Percentiles rank a stretch among this genome's conserved stretches.
Evolutionary conservation across 2,797 vertebrate genomes (phyloP).

Genomic region (Anableps anableps): DNA sequence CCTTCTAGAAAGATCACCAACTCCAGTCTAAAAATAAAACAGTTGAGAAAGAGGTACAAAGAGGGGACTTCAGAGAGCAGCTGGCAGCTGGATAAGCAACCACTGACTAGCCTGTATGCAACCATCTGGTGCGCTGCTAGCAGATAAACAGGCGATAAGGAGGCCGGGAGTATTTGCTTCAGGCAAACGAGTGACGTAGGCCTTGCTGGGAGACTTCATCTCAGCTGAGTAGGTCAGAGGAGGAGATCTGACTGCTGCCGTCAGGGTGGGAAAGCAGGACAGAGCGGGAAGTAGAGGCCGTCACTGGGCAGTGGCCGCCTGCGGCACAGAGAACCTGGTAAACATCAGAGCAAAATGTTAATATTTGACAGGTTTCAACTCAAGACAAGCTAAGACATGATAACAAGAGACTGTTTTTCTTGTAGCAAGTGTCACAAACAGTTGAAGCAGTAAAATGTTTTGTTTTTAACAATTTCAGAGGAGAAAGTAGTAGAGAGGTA

Average conservation of each 20-base stretch:
- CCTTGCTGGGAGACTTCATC: slow-evolving; percentile 70
- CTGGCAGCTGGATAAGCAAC: slow-evolving; percentile 41
- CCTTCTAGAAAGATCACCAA: slow-evolving; percentile 37
- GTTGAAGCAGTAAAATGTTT: not conserved
- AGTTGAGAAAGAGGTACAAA: slow-evolving; percentile 59
- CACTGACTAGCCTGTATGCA: slow-evolving; percentile 48
- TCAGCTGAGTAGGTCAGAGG: slow-evolving; percentile 63
- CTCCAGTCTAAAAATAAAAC: slow-evolving; percentile 51
- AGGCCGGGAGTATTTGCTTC: slow-evolving; percentile 60
- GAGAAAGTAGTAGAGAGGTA: not conserved
- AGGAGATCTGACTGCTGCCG: slow-evolving; percentile 59
- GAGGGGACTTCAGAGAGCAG: slow-evolving; percentile 65
- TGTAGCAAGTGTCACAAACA: not conserved
- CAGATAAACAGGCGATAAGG: slow-evolving; percentile 66
- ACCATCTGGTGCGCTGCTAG: slow-evolving; percentile 82
- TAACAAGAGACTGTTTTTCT: not conserved
- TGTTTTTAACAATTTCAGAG: not conserved
- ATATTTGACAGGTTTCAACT: slow-evolving; percentile 1
- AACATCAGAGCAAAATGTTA: slow-evolving; percentile 22
- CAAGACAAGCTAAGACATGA: not conserved
- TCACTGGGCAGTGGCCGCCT: slow-evolving; percentile 87
- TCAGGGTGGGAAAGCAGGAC: slow-evolving; percentile 67
- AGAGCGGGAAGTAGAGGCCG: slow-evolving; percentile 53
- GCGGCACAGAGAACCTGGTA: slow-evolving; percentile 87
- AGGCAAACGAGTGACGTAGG: slow-evolving; percentile 64